Evolutionary conservation across 2,888 invertebrate genomes (phyloP).

Genomic region (Therioaphis trifolii): DNA sequence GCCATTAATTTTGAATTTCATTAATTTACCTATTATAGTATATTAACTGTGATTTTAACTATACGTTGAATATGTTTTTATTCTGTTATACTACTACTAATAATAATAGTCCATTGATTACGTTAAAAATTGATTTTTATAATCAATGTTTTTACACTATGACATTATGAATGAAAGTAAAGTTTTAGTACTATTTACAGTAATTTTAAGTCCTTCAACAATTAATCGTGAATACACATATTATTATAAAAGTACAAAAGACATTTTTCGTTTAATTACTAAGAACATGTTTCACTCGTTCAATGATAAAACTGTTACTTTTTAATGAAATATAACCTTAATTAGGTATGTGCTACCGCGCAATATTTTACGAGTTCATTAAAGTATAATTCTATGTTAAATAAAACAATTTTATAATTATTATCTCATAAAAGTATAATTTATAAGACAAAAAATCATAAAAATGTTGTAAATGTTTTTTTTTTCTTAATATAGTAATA

Average conservation of each 20-base stretch:
- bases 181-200: background rate
- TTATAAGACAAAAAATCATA: too few species aligned
- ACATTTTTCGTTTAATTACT: conserved; percentile 47
- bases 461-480: too few species aligned
- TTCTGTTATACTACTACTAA: too few species aligned
- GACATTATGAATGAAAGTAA: background rate
- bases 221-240: conserved; percentile 22
- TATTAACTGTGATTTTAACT: too few species aligned
- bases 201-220: conserved; percentile 39
- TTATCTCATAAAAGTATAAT: too few species aligned
- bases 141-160: too few species aligned
- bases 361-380: conserved; percentile 34
- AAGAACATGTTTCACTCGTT: conserved; percentile 44
- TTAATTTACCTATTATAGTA: too few species aligned
- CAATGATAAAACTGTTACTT: conserved; percentile 59
- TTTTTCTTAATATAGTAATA: too few species aligned
- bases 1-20: too few species aligned
- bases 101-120: too few species aligned
- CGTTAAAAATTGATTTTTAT: too few species aligned
- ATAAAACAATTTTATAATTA: background rate
- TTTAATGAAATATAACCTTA: conserved; percentile 52
- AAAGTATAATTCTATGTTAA: background rate
- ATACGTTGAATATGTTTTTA: too few species aligned
- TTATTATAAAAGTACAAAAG: conserved; percentile 46
- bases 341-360: conserved; percentile 33